Evolutionary conservation across 2,113 vertebrate species (phyloP).

Genomic region (Eurystomus gularis): DNA sequence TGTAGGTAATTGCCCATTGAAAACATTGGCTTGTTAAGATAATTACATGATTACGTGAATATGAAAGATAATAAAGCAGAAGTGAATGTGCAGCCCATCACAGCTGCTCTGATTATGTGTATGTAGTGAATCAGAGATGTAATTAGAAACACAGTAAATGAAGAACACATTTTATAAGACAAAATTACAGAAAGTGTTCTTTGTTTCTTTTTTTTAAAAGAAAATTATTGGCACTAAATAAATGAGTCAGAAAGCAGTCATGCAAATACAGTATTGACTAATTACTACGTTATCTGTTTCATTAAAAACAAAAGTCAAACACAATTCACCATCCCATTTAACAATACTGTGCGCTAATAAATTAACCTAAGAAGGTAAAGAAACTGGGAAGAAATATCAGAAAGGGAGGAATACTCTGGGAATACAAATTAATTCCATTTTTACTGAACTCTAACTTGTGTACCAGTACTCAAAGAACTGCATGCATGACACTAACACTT

Average conservation of each 20-base stretch:
- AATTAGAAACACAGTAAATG: background rate
- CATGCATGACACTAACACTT: background rate
- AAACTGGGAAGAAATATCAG: background rate
- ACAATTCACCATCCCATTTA: background rate
- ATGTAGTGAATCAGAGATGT: slow-evolving; percentile 17
- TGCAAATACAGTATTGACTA: background rate
- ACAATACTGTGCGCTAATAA: background rate
- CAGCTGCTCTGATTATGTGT: background rate
- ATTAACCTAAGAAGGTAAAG: background rate
- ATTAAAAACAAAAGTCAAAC: background rate
- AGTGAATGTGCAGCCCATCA: slow-evolving; percentile 11
- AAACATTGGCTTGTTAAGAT: slow-evolving; percentile 28
- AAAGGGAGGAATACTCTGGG: background rate
- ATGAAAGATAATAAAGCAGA: slow-evolving; percentile 26
- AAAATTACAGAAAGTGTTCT: background rate
- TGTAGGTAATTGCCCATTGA: background rate
- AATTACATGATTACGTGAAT: slow-evolving; percentile 35
- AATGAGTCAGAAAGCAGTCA: background rate
- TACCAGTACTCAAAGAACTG: background rate
- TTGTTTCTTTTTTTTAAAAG: background rate
- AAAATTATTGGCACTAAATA: background rate
- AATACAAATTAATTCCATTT: background rate
- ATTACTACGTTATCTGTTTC: background rate
- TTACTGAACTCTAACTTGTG: background rate
- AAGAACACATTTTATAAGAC: background rate